Evolutionary conservation across 2,888 invertebrate genomes (phyloP), one percentile per base, ranked within the genome.

Genomic region (Linyphia triangularis): DNA sequence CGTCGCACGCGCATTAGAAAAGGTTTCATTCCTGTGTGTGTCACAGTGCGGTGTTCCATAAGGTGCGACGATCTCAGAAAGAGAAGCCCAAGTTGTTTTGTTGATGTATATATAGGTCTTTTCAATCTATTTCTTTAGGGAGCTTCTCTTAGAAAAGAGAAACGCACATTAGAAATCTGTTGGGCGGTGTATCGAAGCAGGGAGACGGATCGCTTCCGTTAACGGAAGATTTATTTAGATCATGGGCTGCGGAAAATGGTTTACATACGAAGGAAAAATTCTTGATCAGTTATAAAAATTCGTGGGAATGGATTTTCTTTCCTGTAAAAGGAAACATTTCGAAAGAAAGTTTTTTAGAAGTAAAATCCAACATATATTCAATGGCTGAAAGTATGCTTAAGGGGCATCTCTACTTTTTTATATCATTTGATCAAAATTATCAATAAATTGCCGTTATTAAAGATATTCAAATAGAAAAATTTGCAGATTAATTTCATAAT

Each of bases 41-140:
- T 13, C 51, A 33, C 33, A 51, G 16, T 51, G 51, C 51, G 33
- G 33, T 33, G 33, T 33, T 51, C 51, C 51, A 70, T 61, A 70
- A 69, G 70, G 81, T 70, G 69, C 81, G 81, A 70, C 81, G 81
- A 70, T 81, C 81, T 24, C 59, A 24, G 16, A n/a, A n/a, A n/a
- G n/a, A n/a, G n/a, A n/a, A 51, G 33, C 33, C 33, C 13, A 51
- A 51, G 16, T 51, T 51, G 51, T 51, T 51, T 51, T 51, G 51
- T 1, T 51, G 16, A n/a, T 51, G 33, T 33, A 33, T 33, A 33
- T 33, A 33, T 33, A 33, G 33, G 33, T 33, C 33, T 33, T 33
- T 33, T n/a, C n/a, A n/a, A n/a, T n/a, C n/a, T n/a, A n/a, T n/a
- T n/a, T 33, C 33, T 33, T 51, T 43, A 40, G 43, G 70, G 43